phyloP scores from a whole-genome alignment of 2,113 vertebrate species.

The Erythrolamprus reginae region DNA sequence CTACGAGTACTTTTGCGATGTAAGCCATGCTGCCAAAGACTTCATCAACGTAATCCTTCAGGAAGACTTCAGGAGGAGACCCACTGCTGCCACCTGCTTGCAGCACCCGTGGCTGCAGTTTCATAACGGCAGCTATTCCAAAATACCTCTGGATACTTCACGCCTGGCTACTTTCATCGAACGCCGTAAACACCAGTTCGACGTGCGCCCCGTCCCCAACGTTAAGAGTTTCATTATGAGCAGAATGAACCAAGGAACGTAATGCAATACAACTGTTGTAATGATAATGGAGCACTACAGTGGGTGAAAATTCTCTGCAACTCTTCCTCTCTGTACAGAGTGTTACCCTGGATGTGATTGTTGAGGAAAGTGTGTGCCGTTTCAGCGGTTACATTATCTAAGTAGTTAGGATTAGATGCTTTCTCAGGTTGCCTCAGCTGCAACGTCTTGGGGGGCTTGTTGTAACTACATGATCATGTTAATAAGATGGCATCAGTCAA shows the following conservation, averaged over 20 bases:
- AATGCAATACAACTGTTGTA: not conserved
- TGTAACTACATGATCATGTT: not conserved
- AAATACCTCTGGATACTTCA: slow-evolving; percentile 86
- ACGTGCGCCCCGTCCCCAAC: slow-evolving; percentile 81
- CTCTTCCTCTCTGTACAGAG: slow-evolving; percentile 49
- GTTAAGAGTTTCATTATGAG: slow-evolving; percentile 86
- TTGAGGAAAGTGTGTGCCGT: slow-evolving; percentile 20
- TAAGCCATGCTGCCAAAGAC: slow-evolving; percentile 89
- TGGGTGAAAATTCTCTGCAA: slow-evolving; percentile 30
- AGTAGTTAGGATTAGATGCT: slow-evolving; percentile 15
- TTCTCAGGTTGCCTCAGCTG: not conserved
- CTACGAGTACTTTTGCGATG: slow-evolving; percentile 82
- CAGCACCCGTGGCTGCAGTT: slow-evolving; percentile 92
- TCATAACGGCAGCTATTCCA: slow-evolving; percentile 85
- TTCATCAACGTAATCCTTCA: slow-evolving; percentile 86
- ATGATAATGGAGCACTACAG: not conserved
- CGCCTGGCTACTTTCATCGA: slow-evolving; percentile 90
- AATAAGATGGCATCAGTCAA: slow-evolving; percentile 35
- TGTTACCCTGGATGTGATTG: slow-evolving; percentile 25
- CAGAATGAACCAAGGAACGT: slow-evolving; percentile 64
- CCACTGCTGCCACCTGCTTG: slow-evolving; percentile 82
- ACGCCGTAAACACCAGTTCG: slow-evolving; percentile 87
- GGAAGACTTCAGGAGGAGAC: slow-evolving; percentile 87
- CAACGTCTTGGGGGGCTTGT: not conserved
- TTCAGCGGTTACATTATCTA: slow-evolving; percentile 2